Base-by-base conservation (phyloP, 2,888 invertebrate species). In the Heliconius hortense region DNA sequence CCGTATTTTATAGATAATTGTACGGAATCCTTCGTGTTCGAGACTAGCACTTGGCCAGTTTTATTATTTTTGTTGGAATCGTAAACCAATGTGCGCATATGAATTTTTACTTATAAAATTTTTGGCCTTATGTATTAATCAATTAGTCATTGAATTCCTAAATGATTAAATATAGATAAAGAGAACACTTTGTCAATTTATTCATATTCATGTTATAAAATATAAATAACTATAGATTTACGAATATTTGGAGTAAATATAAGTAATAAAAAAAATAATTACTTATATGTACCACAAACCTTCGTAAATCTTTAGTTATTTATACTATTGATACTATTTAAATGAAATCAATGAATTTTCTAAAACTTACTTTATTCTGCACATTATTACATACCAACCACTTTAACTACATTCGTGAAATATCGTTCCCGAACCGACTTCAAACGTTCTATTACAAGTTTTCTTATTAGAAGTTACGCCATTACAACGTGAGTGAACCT, bases 401-500 rank as follows among this genome's bases (percentile, higher is more conserved):
- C 85, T 85, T 87, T 86, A 84, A 89, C 85, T 89, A 90, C 90
- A 92, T 92, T 91, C 91, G 88, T 85, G 79, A 81, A 84, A 87
- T 90, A 91, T 90, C 90, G 84, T 83, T 82, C 81, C 86, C 84
- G 82, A 89, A 90, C 88, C 86, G 86, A 90, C 89, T 90, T 89
- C 85, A 88, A 91, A 90, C 87, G 89, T 88, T 89, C 92, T 87
- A 90, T 91, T 90, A 90, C 84, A 93, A 93, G 91, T 93, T 93
- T 93, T 93, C 93, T 93, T 93, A 93, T 93, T 93, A 93, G 88
- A 93, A 93, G 87, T 93, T 93, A 85, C 85, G 87, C 92, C 88
- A 90, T 93, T 89, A 90, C 89, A 83, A 89, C 85, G 88, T 85
- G 84, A 85, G 84, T 85, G 85, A 71, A 69, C 43, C 39, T 86